These are phyloP conservation scores for Carabus problematicus DNA, from an alignment of 2,888 invertebrate genomes.

Conservation along the genomic window DNA sequence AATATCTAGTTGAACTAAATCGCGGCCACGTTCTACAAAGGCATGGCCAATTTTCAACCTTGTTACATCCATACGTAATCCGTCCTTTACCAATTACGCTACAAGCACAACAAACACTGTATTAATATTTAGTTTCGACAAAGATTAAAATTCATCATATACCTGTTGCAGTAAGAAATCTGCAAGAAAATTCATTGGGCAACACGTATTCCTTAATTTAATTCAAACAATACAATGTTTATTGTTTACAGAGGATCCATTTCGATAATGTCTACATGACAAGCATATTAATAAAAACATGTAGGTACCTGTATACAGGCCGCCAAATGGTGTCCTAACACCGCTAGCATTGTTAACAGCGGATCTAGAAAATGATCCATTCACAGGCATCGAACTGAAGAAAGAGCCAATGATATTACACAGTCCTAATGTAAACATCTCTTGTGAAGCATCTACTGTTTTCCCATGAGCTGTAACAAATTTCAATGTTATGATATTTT, in stretches of 20 bases:
- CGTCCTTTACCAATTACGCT: neutral
- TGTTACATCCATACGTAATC: too few relatives aligned
- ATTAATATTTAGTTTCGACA: neutral
- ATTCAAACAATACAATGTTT: too few relatives aligned
- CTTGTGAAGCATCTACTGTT: slow-evolving; percentile 79
- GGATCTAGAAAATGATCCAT: slow-evolving; percentile 76
- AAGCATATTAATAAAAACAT: neutral
- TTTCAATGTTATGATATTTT: slow-evolving; percentile 12
- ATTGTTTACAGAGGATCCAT: too few relatives aligned
- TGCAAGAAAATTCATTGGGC: neutral
- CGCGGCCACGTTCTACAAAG: too few relatives aligned
- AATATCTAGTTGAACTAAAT: too few relatives aligned
- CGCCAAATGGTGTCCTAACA: slow-evolving; percentile 76
- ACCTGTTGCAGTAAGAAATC: neutral
- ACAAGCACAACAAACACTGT: neutral
- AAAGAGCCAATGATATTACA: slow-evolving; percentile 79
- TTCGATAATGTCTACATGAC: neutral
- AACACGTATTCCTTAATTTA: neutral
- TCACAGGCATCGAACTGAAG: slow-evolving; percentile 79
- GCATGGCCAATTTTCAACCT: too few relatives aligned
- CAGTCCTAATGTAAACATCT: slow-evolving; percentile 78
- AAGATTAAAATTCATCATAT: neutral
- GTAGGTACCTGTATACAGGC: slow-evolving; percentile 71
- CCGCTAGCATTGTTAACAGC: slow-evolving; percentile 84
- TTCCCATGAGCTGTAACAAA: slow-evolving; percentile 67